Percentiles rank a stretch among this genome's conserved stretches.
Conservation (phyloP, 2,113 vertebrate genomes). For the Nycticryphes semicollaris region DNA sequence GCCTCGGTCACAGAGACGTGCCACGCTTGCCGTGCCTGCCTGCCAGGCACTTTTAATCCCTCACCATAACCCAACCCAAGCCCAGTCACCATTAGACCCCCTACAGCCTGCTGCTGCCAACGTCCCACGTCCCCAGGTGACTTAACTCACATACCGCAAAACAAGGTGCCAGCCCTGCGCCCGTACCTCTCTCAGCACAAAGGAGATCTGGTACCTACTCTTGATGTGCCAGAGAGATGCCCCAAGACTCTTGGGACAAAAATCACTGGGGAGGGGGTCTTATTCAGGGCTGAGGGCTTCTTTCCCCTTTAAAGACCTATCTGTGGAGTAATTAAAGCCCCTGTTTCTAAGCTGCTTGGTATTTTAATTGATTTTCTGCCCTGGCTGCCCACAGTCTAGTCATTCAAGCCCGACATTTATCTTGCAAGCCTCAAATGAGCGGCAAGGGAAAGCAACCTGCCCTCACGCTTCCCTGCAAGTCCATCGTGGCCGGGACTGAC, state of each 20-base stretch:
- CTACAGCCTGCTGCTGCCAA: fast-evolving
- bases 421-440: not conserved
- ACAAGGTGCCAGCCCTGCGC: not conserved
- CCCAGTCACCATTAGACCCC: not conserved
- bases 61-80: not conserved
- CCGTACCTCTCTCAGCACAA: not conserved
- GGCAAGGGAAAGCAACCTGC: not conserved
- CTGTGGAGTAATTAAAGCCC: slow-evolving; percentile 53
- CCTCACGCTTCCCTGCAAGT: not conserved
- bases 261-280: not conserved
- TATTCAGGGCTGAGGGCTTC: not conserved
- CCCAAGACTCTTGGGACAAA: not conserved
- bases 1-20: not conserved
- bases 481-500: fast-evolving
- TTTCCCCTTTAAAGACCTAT: slow-evolving; percentile 12
- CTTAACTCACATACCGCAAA: not conserved
- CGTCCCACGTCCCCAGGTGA: fast-evolving
- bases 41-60: not conserved
- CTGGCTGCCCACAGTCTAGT: slow-evolving; percentile 33
- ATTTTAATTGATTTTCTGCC: slow-evolving; percentile 69
- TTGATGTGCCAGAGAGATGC: fast-evolving
- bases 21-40: not conserved
- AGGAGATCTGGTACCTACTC: not conserved
- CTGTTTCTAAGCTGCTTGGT: slow-evolving; percentile 51
- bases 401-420: not conserved